Percentiles rank a stretch among this genome's conserved stretches.
Evolutionary conservation across 2,888 invertebrate genomes (phyloP).

Genomic region (Caradrina clavipalpis): DNA sequence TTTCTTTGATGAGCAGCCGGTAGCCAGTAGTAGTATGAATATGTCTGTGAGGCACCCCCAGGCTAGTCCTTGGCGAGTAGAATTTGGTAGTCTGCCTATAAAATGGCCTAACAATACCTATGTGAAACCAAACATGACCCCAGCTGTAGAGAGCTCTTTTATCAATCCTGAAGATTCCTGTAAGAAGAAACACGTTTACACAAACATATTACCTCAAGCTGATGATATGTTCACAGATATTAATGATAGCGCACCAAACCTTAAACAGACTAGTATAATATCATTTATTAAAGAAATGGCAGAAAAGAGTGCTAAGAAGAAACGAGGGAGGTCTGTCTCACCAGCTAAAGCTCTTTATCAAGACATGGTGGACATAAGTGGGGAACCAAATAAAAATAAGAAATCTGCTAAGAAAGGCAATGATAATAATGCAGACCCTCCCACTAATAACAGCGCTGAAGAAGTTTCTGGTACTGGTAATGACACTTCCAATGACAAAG

Average conservation of each 20-base stretch:
- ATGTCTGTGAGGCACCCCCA: conserved; percentile 77
- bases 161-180: conserved; percentile 76
- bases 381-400: conserved; percentile 17
- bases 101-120: conserved; percentile 87
- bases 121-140: conserved; percentile 88
- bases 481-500: conserved; percentile 65
- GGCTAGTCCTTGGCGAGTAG: conserved; percentile 88
- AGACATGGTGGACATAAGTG: conserved; percentile 62
- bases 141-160: conserved; percentile 86
- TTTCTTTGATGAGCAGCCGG: conserved; percentile 85
- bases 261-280: conserved; percentile 87
- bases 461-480: conserved; percentile 54
- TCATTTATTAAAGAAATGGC: conserved; percentile 85
- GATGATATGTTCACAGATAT: conserved; percentile 74
- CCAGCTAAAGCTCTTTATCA: conserved; percentile 77
- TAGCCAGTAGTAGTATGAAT: conserved; percentile 88
- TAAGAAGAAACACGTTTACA: conserved; percentile 87
- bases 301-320: conserved; percentile 81
- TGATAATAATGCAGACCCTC: conserved; percentile 48
- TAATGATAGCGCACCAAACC: conserved; percentile 68
- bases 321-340: conserved; percentile 72
- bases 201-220: conserved; percentile 76
- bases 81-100: conserved; percentile 83
- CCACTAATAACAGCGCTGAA: conserved; percentile 61
- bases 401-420: conserved; percentile 19